These are phyloP conservation scores for Sminthurinus signatus DNA, from an alignment of 1,140 invertebrate species.

Conservation along the genomic window DNA sequence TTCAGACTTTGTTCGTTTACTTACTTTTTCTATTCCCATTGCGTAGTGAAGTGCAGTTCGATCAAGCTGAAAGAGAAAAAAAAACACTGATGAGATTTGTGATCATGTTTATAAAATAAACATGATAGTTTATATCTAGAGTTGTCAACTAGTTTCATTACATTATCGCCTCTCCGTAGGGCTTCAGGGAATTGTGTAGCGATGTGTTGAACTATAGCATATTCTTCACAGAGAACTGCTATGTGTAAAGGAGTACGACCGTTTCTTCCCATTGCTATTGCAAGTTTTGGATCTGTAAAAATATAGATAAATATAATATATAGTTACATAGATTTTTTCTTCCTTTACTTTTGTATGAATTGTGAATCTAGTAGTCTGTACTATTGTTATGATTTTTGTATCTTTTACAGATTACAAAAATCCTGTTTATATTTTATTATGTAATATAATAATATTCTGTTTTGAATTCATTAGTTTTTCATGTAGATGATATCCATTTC, in stretches of 20 bases:
- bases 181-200: slow-evolving; percentile 64
- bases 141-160: slow-evolving; percentile 48
- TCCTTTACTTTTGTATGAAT: no score
- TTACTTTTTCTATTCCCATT: slow-evolving; percentile 76
- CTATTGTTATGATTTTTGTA: no score
- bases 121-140: no score
- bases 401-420: no score
- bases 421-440: no score
- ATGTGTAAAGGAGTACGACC: slow-evolving; percentile 68
- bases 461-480: no score
- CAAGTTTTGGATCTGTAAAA: slow-evolving; percentile 51
- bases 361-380: no score
- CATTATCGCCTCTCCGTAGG: slow-evolving; percentile 72
- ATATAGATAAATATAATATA: background rate
- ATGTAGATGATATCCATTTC: no score
- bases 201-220: slow-evolving; percentile 66
- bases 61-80: slow-evolving; percentile 57
- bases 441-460: no score
- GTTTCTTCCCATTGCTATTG: slow-evolving; percentile 63
- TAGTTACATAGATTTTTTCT: no score
- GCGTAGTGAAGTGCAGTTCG: slow-evolving; percentile 80
- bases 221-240: slow-evolving; percentile 70
- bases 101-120: no score
- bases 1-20: no score
- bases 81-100: background rate